Base-by-base conservation (phyloP, 2,888 invertebrate species). In the Phytoseiulus persimilis region DNA sequence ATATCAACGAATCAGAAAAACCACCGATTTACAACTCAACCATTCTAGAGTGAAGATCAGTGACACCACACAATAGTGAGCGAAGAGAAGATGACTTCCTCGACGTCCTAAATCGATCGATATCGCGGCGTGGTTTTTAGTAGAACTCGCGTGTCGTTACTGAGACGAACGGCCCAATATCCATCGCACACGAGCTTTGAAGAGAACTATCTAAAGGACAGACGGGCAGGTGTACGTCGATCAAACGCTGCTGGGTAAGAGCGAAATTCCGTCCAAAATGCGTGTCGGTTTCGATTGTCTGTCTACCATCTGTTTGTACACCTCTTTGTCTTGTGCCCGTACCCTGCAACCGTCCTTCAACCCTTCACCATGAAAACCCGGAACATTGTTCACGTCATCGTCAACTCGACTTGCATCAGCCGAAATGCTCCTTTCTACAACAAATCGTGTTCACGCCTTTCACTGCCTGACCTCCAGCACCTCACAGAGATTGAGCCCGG, bases 51-150 rank as follows among this genome's bases (percentile, higher is more conserved):
- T 87, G 87, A 87, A 32, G 87, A 87, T 39, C 31, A 87, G 87
- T 87, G 39, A 39, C 39, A 87, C 6, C 45, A n/a, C 87, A 45
- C 28, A 32, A 11, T 87, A 6, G 32, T 23, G 45, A n/a, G 87
- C 11, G 31, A 14, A 32, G 87, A 87, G 33, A 87, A 45, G 33
- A 87, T n/a, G 32, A 87, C 87, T 87, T 87, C 87, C 6, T n/a
- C 87, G 45, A 45, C 87, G 87, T 45, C 87, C 31, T 33, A 33
- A 33, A 32, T 83, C 33, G 83, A 31, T 83, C 31, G 33, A 31
- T 28, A 45, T n/a, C n/a, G 87, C 87, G 87, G 45, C 87, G 87
- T 45, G 87, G 87, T 87, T 87, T 87, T 87, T 87, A 87, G 87
- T 87, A 87, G 87, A 87, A 87, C 87, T 87, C 87, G 33, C 6